Base-by-base conservation (phyloP, 2,888 invertebrate species). In the Anodontia alba region DNA sequence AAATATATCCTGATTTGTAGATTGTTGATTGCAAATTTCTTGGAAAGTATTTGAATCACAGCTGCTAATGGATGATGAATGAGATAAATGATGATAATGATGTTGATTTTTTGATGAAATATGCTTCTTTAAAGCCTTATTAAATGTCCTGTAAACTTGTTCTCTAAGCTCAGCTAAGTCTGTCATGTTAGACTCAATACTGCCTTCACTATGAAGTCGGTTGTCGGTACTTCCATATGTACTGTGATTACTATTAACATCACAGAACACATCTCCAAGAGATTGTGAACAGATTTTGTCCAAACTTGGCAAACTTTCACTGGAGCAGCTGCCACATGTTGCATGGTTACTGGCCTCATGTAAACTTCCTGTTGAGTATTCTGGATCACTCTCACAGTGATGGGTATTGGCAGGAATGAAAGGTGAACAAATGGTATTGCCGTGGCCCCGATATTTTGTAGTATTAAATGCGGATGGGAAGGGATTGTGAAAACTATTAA, bases 301-400 rank as follows among this genome's bases (percentile, higher is more conserved):
- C 5, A 62, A 31, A 46, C 69, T 46, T 46, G 69, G 43, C 29
- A 69, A 20, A 23, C 72, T 72, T 23, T 54, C 72, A 54, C 72
- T 72, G 0, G 72, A 72, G 26, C 88, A 86, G 70, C 89, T 89
- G n/a, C 90, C 90, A 36, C 80, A 85, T 17, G 84, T 80, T 23
- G 90, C 90, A 10, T 75, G 73, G 17, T 87, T 83, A 71, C 89
- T 89, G n/a, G 83, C 73, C 31, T 86, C 79, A 42, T 81, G 80
- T 38, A 86, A 81, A 54, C 77, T 85, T 33, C 66, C 75, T 42
- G 69, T 73, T 62, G 75, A 80, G 46, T 70, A 80, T 66, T 89
- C 87, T 1, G 81, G 81, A 31, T 85, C 85, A 49, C 87, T 85
- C 33, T 86, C 87, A 43, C 46, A 43, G 42, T 42, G 42, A 46